Evolutionary conservation across 2,888 invertebrate genomes (phyloP).

Genomic region (Oeneis ivallda): DNA sequence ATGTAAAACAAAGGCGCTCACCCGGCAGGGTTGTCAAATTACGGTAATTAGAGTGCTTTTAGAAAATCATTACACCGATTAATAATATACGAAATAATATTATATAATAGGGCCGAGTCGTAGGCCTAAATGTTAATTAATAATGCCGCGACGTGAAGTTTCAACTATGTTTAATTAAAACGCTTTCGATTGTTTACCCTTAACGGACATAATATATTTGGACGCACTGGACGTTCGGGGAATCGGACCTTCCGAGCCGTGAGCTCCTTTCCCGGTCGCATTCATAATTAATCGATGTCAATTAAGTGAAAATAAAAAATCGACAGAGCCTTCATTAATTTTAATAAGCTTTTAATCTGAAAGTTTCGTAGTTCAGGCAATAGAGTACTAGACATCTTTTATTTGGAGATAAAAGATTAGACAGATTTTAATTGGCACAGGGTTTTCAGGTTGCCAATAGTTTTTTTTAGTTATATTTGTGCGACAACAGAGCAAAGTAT

Average conservation of each 20-base stretch:
- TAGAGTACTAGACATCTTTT: neutral
- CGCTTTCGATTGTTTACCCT: conserved; percentile 9
- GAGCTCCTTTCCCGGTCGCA: neutral
- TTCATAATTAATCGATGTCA: conserved; percentile 3
- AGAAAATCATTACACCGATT: neutral
- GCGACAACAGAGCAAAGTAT: no score
- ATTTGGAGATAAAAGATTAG: no score
- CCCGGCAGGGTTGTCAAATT: no score
- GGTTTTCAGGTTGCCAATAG: no score
- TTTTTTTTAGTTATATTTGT: no score
- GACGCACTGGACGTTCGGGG: no score
- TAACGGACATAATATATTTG: no score
- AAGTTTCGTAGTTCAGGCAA: neutral
- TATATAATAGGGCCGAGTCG: neutral
- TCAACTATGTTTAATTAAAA: conserved; percentile 9
- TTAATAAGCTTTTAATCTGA: no score
- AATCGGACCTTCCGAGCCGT: no score
- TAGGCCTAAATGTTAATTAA: neutral
- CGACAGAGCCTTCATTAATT: neutral
- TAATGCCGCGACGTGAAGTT: neutral
- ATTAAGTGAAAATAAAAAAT: conserved; percentile 1
- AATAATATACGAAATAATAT: neutral
- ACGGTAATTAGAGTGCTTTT: no score
- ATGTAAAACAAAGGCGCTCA: no score
- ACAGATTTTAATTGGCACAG: no score